Evolutionary conservation across 2,797 vertebrate genomes (phyloP).

Genomic region (Chaetophractus vellerosus): DNA sequence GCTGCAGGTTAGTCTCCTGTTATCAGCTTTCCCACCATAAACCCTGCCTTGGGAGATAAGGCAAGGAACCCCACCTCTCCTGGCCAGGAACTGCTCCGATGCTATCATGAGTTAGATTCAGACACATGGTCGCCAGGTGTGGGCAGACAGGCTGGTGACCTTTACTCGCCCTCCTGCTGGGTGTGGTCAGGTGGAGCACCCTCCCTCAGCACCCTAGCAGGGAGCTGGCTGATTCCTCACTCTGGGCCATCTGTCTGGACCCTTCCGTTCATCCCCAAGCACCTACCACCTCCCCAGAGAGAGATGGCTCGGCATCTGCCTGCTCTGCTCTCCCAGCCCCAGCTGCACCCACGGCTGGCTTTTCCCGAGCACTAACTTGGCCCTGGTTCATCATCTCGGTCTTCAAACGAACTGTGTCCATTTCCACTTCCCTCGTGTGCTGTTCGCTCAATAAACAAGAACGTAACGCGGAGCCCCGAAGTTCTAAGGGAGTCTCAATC

Average conservation of each 20-base stretch:
- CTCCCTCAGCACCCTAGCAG: not conserved
- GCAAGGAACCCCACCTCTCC: conserved; percentile 16
- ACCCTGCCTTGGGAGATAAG: conserved; percentile 49
- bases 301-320: not conserved
- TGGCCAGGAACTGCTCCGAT: not conserved
- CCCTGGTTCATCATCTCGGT: not conserved
- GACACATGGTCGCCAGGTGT: conserved; percentile 63
- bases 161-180: not conserved
- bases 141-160: not conserved
- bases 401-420: conserved; percentile 29
- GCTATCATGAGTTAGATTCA: not conserved
- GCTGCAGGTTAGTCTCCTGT: not conserved
- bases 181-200: not conserved
- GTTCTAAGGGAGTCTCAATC: conserved; percentile 66
- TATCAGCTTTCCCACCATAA: not conserved
- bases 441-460: conserved; percentile 63
- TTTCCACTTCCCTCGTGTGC: conserved; percentile 30
- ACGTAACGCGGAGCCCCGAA: not conserved
- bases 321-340: not conserved
- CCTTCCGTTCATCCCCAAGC: not conserved
- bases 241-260: conserved; percentile 36
- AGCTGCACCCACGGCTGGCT: not conserved
- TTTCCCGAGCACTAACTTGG: conserved; percentile 65
- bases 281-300: not conserved
- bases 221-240: not conserved